A percentile compares a stretch with the other conserved stretches of the same genome.
Conservation (phyloP, 1,140 invertebrate genomes). For the Leptoteleia sp. region DNA sequence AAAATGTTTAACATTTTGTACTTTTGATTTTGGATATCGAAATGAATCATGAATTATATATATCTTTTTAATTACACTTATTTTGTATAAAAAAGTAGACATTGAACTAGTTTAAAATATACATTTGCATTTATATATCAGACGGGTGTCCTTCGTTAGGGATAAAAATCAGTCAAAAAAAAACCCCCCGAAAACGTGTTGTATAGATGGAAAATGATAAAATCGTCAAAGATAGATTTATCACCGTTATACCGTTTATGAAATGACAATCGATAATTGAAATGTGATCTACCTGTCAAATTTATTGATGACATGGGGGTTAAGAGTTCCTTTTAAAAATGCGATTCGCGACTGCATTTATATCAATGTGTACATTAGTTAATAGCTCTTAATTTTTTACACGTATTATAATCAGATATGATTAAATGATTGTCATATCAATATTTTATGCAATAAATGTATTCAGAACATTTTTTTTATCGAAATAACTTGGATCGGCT, state of each 20-base stretch:
- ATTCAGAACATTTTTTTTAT: slow-evolving; percentile 14
- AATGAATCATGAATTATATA: too few species aligned
- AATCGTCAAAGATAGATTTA: slow-evolving; percentile 3
- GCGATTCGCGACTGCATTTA: slow-evolving; percentile 2
- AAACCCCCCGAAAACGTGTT: background rate
- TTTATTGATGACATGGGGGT: background rate
- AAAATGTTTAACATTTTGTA: too few species aligned
- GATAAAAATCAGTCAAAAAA: background rate
- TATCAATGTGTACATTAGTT: slow-evolving; percentile 28
- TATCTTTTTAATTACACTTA: too few species aligned
- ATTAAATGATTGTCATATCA: slow-evolving; percentile 16
- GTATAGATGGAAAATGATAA: slow-evolving; percentile 21
- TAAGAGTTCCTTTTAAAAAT: background rate
- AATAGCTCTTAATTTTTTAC: slow-evolving; percentile 26
- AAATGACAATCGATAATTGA: slow-evolving; percentile 6
- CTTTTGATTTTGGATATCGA: too few species aligned
- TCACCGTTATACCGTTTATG: background rate
- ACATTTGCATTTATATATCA: background rate
- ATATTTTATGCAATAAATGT: background rate
- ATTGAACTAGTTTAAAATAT: background rate
- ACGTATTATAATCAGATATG: slow-evolving; percentile 14
- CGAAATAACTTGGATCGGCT: too few species aligned
- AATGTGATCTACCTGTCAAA: slow-evolving; percentile 11
- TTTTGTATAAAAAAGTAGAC: background rate
- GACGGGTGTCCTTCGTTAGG: background rate